Base-by-base conservation (phyloP, 2,113 vertebrate species). In the Chionis minor region DNA sequence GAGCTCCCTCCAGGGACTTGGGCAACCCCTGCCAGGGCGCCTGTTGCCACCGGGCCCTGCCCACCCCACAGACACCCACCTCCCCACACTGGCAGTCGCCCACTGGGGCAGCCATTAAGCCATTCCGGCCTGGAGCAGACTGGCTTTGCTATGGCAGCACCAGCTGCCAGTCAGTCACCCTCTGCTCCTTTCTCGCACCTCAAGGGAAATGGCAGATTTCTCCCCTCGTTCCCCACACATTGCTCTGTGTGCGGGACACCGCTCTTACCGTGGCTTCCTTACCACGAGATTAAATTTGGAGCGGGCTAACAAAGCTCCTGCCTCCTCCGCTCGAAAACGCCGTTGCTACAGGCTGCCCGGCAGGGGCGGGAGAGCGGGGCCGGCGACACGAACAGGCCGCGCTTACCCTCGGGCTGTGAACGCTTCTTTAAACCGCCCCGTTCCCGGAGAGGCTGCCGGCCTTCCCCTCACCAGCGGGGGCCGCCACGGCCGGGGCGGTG, bases 191-290 rank as follows among this genome's bases (percentile, higher is more conserved):
- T 14, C 22, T 32, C 4, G 44, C 28, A 20, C 32, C 73, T 30
- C 18, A 40, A 10, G 17, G 30, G 1, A 32, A 38, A 33, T 52
- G 30, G 21, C 40, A 14, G 22, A 8, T 9, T 6, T 5, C n/a
- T 35, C 24, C 47, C 21, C 13, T 16, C 52, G 4, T 4, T 33
- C 35, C 58, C 49, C 7, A 14, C 26, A 1, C 1, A 1, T 3
- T 3, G 24, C n/a, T n/a, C 38, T 38, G 38, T 38, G n/a, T 26
- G 20, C 4, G 42, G 27, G 44, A 49, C 44, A 8, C 32, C 22
- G 0, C 35, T 42, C 9, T 6, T 10, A 6, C 24, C 8, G 32
- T 6, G 4, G 27, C 47, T 26, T 14, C 28, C n/a, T 26, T 2
- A 30, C 42, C 32, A 3, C 24, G 6, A 22, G 8, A 17, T 16